Base-by-base conservation (phyloP, 2,888 invertebrate species). In the Papilio protenor region DNA sequence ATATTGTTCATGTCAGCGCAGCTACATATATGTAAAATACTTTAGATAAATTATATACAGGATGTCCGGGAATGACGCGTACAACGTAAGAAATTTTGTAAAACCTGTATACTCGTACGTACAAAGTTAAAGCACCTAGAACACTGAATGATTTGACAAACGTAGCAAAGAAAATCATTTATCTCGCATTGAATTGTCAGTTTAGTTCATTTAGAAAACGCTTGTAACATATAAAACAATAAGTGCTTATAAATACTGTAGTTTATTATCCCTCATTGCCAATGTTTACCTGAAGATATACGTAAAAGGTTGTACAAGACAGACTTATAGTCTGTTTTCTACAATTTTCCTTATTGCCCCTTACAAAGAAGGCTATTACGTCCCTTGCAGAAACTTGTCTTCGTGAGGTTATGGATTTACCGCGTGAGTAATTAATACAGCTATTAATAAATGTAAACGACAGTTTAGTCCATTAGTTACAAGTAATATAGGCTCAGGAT, bases 211-310 rank as follows among this genome's bases (percentile, higher is more conserved):
- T 75, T 16, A 49, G 66, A 52, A 61, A 72, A 71, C 27, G 27
- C 12, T 57, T 14, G 33, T 49, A 23, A 75, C 57, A 52, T 55
- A 45, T 45, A 57, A 57, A 40, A 45, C 76, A 47, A 45, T 70
- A n/a, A 69, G 47, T 72, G 47, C 33, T 23, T 64, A 33, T 70
- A 71, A 72, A 72, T 76, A 76, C 11, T 33, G 4, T 64, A 76
- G 1, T 71, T 72, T 72, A 72, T 72, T 71, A 61, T 71, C 40
- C 49, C 23, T 55, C 23, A 47, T 61, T 73, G 61, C 12, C 47
- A 27, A 40, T 61, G 47, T 64, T 74, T 61, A 64, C 27, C n/a
- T 18, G n/a, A 74, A 61, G 23, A 61, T 61, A 23, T 70, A 64
- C 18, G 64, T 64, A 64, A 33, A 64, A 64, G 64, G 64, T 64